Conservation (phyloP, 2,797 vertebrate species). For the Carcharodon carcharias region DNA sequence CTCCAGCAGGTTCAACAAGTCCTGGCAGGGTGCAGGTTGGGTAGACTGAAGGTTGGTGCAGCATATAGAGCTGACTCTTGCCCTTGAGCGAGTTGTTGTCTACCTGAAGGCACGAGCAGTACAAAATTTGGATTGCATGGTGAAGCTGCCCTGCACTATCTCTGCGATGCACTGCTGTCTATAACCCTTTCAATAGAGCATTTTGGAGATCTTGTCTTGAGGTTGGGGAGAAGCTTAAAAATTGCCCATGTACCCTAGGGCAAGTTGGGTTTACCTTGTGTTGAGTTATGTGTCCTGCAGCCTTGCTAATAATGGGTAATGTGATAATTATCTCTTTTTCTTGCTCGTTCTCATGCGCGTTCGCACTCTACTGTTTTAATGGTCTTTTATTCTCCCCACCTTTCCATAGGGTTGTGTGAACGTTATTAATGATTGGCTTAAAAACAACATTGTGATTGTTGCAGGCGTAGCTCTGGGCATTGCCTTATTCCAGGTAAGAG, state of each 20-base stretch:
- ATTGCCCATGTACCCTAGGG: neutral
- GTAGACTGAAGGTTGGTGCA: neutral
- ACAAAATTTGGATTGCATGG: too few relatives aligned
- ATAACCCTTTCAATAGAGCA: neutral
- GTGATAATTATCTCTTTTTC: neutral
- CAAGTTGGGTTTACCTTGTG: neutral
- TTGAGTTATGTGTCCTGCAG: neutral
- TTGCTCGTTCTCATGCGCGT: neutral
- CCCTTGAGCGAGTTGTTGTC: neutral
- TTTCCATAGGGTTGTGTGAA: slow-evolving; percentile 64
- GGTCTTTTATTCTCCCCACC: neutral
- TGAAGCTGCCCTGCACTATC: neutral
- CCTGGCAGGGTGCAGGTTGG: neutral
- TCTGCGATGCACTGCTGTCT: neutral
- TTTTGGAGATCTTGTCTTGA: neutral
- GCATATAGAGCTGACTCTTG: neutral
- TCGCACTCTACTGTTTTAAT: neutral
- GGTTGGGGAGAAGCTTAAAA: neutral
- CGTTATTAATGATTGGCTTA: slow-evolving; percentile 50
- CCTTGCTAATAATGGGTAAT: neutral
- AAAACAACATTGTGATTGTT: slow-evolving; percentile 58
- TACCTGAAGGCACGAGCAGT: neutral
- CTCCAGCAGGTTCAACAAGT: too few relatives aligned
- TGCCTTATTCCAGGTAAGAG: slow-evolving; percentile 74
- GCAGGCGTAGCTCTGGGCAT: slow-evolving; percentile 72